Base-by-base conservation (phyloP, 1,140 invertebrate species). In the Palaemon carinicauda region DNA sequence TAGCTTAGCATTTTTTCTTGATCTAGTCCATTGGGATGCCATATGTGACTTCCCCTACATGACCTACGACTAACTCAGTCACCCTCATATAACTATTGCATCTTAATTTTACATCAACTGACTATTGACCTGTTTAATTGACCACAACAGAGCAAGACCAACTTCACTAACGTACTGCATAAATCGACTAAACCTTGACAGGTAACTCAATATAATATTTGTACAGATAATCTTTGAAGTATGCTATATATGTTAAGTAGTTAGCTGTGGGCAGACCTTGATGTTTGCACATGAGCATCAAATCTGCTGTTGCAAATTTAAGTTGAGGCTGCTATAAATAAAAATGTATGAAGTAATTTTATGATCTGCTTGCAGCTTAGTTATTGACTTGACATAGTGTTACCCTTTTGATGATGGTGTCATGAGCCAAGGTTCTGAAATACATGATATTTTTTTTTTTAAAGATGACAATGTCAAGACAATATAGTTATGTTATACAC, bases 391-490 rank as follows among this genome's bases (percentile, higher is more conserved):
- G 78, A 69, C 69, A 27, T 31, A 71, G n/a, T 51, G 31, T 56
- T 85, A 79, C 53, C 52, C 5, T 33, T 73, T 71, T 79, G 50
- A 19, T 50, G 60, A 85, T 3, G 29, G 9, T 60, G 65, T 80
- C 83, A 78, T 86, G 83, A 86, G 29, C 77, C 83, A 86, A 86
- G 83, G 83, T 75, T 79, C 60, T 41, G 82, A 60, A 60, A 50
- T 84, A 65, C 21, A 33, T 65, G 3, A 50, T 52, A 33, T n/a
- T 50, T 24, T 21, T 52, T 69, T 27, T 80, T 33, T n/a, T 53
- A 5, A 29, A 29, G 15, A 41, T 41, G 41, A 41, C 41, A 41
- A 41, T 41, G 41, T 41, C 41, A 41, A 41, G 41, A 41, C 41
- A 41, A 7, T 41, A 41, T 41, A 41, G 41, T 9, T 41, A 9